Evolutionary conservation across 2,888 invertebrate species (phyloP), one percentile per base, ranked within the genome.

Genomic region (Chelonus formosanus): DNA sequence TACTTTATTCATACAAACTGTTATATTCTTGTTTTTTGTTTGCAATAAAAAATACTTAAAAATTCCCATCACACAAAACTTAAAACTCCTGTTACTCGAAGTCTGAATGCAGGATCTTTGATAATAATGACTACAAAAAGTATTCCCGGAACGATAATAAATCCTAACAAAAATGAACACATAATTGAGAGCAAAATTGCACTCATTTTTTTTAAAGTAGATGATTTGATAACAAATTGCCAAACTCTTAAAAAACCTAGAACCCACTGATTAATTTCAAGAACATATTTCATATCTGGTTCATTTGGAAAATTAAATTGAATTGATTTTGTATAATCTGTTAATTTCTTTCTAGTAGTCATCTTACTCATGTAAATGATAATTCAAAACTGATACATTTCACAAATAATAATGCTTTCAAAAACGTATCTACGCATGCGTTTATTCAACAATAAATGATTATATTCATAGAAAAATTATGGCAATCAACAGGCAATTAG

Each of bases 21-120:
- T 63, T 32, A 79, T 73, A 4, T 71, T 56, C 0, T 63, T 43
- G 5, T 64, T 63, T 54, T 71, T 73, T 63, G 0, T 50, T 35
- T 5, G 44, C 63, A 36, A 63, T 1, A 67, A 75, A 3, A 65
- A 70, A 3, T 79, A 81, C 50, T 80, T 79, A 0, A 69, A 3
- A 8, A 73, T 71, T n/a, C 73, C 68, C 76, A 77, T 79, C 4
- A 74, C 20, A 44, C 70, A 70, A 56, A 80, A 54, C 74, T 75
- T 47, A 75, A 58, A 0, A 76, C 74, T 4, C 75, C 76, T 36
- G 73, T 68, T 31, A 78, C 64, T 50, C 75, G 74, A 3, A 78
- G 60, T 20, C 71, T 67, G 0, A 70, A 65, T 10, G 69, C 67
- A 0, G 75, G 69, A 50, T 75, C 72, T 8, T 72, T 68, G 6